Evolutionary conservation across 2,888 invertebrate species (phyloP).

Genomic region (Hypomecis atomaria): DNA sequence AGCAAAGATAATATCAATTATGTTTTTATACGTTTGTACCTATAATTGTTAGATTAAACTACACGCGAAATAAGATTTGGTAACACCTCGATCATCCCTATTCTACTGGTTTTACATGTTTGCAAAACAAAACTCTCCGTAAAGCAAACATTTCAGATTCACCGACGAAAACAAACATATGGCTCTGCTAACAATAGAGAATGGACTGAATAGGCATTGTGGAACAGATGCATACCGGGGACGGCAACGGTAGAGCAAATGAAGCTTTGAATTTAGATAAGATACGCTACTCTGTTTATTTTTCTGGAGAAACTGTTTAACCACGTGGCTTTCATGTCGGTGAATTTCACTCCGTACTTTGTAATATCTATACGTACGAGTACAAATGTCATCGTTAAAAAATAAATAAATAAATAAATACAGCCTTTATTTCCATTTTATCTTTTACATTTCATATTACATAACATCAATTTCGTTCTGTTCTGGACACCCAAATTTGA

Average conservation of each 20-base stretch:
- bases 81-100: not conserved
- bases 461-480: too few species aligned
- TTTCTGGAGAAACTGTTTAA: not conserved
- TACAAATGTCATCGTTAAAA: too few species aligned
- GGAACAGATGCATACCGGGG: constrained; percentile 8
- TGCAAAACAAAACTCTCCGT: not conserved
- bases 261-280: constrained; percentile 12
- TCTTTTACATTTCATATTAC: too few species aligned
- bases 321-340: too few species aligned
- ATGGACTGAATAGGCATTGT: constrained; percentile 35
- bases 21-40: too few species aligned
- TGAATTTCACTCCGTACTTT: too few species aligned
- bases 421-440: too few species aligned
- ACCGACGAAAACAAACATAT: constrained; percentile 30
- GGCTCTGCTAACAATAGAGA: constrained; percentile 28
- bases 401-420: too few species aligned
- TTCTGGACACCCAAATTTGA: too few species aligned
- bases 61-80: not conserved
- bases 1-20: too few species aligned
- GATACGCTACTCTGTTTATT: constrained; percentile 3
- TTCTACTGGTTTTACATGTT: not conserved
- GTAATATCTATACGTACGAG: too few species aligned
- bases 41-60: too few species aligned
- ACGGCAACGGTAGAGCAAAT: not conserved
- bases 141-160: constrained; percentile 23